Base-by-base conservation (phyloP, 2,797 vertebrate species). In the Simalia tracyae region DNA sequence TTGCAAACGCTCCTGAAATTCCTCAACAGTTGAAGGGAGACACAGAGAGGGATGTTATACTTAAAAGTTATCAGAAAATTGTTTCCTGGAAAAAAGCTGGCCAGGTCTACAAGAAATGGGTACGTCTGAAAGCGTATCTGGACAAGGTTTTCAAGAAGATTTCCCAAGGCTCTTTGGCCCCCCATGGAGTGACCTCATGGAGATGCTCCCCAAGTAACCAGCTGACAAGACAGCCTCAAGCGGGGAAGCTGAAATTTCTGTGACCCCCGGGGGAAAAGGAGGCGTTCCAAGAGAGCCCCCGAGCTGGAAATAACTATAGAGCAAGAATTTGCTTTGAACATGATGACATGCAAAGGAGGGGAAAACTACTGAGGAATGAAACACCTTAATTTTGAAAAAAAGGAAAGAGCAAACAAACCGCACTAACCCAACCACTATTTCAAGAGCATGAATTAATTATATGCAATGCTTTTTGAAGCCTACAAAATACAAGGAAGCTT, bases 321-420 rank as follows among this genome's bases (percentile, higher is more conserved):
- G 96, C 94, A 95, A 95, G 36, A 95, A 94, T 57, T 90, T 95
- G 92, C 93, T 95, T 96, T 95, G 94, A 96, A 96, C 95, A 93
- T 63, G 94, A 96, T 96, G 96, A 96, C 94, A 95, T 94, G 96
- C 84, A 96, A 95, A 96, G 95, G 56, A 92, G 84, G 72, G 95
- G 94, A 94, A 68, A 96, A 93, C 92, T 95, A 91, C 0, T 85
- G 84, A 91, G 68, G 93, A 95, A 96, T 46, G 95, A 90, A 96
- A 94, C 94, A 96, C 95, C 96, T 96, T 96, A 94, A 96, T 96
- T 96, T 95, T 63, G 42, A 84, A 90, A 46, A 54, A 31, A 95
- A 93, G 93, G 93, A 95, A 66, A n/a, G 63, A 66, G 63, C 63
- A 66, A 66, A 66, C 26, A 66, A 96, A 92, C 96, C 96, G 94